Evolutionary conservation across 1,140 invertebrate genomes (phyloP).

Genomic region (Drosophila chauvacae): DNA sequence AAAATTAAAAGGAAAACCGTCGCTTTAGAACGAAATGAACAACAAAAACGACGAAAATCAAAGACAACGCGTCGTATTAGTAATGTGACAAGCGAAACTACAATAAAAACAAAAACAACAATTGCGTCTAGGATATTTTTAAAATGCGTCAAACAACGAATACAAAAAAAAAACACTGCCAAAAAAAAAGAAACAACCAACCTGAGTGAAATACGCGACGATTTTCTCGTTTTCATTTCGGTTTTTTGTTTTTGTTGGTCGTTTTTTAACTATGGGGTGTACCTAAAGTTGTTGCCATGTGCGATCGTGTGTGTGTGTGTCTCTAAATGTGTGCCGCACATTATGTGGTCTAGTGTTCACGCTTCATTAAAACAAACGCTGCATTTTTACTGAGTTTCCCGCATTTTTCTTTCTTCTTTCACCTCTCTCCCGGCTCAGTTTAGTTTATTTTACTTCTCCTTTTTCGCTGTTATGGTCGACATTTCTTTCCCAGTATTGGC

Average conservation of each 20-base stretch:
- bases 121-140: conserved; percentile 79
- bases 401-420: conserved; percentile 38
- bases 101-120: conserved; percentile 49
- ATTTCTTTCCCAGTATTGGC: conserved; percentile 41
- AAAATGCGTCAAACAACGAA: conserved; percentile 73
- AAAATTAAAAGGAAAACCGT: conserved; percentile 53
- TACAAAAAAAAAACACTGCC: conserved; percentile 17
- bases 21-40: conserved; percentile 13
- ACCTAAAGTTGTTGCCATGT: conserved; percentile 62
- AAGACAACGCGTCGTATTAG: conserved; percentile 78
- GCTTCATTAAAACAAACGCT: conserved; percentile 75
- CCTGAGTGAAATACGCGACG: conserved; percentile 60
- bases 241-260: conserved; percentile 32
- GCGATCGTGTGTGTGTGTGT: conserved; percentile 37
- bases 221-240: conserved; percentile 61
- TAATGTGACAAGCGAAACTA: conserved; percentile 54
- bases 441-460: conserved; percentile 28
- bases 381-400: conserved; percentile 58
- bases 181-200: conserved; percentile 47
- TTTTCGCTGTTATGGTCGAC: conserved; percentile 26
- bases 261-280: conserved; percentile 48
- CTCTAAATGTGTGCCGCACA: conserved; percentile 76
- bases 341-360: conserved; percentile 82
- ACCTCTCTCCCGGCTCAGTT: conserved; percentile 9
- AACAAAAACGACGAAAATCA: conserved; percentile 51